Evolutionary conservation across 2,888 invertebrate genomes (phyloP), one percentile per base, ranked within the genome.

Genomic region (Mamestra brassicae): DNA sequence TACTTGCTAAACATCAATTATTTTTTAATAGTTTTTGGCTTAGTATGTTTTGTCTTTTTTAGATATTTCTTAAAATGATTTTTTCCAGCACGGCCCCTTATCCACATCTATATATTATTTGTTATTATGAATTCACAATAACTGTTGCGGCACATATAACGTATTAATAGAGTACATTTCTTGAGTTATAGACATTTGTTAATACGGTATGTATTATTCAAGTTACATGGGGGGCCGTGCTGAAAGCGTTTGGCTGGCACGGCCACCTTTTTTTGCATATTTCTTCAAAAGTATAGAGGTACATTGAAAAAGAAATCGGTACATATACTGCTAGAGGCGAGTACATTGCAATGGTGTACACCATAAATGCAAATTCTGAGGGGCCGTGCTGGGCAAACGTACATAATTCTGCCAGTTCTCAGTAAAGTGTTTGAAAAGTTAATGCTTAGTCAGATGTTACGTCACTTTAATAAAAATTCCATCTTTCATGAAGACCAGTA

Each of bases 21-120:
- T 63, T 71, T 71, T 71, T 71, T 70, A 71, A 71, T 47, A 63
- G 63, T 63, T 71, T 71, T 71, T 58, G 71, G 71, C 64, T 71
- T n/a, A 71, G 71, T 58, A 2, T 54, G n/a, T 54, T 54, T 54
- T 54, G 54, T 65, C 71, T 71, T 65, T 65, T 71, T 71, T 65
- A 65, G 60, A 65, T 60, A 65, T 71, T 71, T 71, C 52, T 52
- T 71, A 63, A 63, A 55, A 54, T 65, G 42, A 7, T 65, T 72
- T 66, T 72, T 72, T 72, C 52, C 71, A 66, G 60, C 71, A 72
- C 65, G 52, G 65, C 38, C 65, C 71, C 64, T 17, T 71, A 64
- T 64, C 64, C 71, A 71, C 57, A 71, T 58, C 64, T 70, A 62
- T 70, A 55, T 70, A 70, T 71, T 70, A 55, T 70, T 70, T 63